Evolutionary conservation across 2,113 vertebrate genomes (phyloP), one percentile per base, ranked within the genome.

Genomic region (Anser cygnoides): DNA sequence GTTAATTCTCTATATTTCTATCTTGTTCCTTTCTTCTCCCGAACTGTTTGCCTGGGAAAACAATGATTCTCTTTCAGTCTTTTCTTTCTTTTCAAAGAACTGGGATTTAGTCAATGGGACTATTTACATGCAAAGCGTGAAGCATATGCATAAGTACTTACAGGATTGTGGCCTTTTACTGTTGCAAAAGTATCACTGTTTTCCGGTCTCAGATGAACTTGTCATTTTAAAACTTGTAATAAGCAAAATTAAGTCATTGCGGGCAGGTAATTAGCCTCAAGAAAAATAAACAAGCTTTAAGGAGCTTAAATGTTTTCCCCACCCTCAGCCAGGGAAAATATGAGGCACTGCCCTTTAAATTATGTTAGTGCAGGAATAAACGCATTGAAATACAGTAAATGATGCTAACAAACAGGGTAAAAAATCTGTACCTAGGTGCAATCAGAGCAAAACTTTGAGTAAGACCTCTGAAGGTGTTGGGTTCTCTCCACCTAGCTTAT

Each of bases 1-100:
- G 84, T 97, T 96, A 91, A 97, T 94, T 89, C 90, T 93, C 95
- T 92, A 73, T 94, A 95, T 94, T 95, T 87, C 77, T 76, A 89
- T 82, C 77, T 89, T 78, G 87, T 87, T 92, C 61, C 58, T 92
- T 96, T 93, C 46, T 94, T 92, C 71, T 89, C 35, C 57, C 33
- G 58, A 50, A 33, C 77, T 96, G 67, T 90, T 95, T 96, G 86
- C 66, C 84, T 73, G 90, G 44, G 84, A 92, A 95, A 91, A 96
- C 84, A 96, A 87, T 83, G 84, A 87, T 82, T 89, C 55, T 52
- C 74, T 97, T 97, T 96, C 86, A 94, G 87, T 16, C 71, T 91
- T 95, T 93, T 93, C 87, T 93, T 73, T 63, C 46, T 55, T 96
- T 96, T 95, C 70, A 94, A 87, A 84, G 92, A 94, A 62, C 44